phyloP scores from a whole-genome alignment of 2,113 vertebrate species.

The Globicephala melas region DNA sequence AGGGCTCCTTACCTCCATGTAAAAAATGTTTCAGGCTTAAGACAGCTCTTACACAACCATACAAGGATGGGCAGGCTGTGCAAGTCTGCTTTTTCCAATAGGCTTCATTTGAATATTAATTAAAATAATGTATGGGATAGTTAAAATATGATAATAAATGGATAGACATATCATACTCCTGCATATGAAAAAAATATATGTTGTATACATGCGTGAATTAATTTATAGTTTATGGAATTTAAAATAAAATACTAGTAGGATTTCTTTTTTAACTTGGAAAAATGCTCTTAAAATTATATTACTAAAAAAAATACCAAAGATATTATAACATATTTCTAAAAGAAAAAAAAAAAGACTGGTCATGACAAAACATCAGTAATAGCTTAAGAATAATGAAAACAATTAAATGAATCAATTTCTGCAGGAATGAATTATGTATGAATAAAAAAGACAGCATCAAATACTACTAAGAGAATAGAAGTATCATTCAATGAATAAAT shows the following conservation, averaged over 20 bases:
- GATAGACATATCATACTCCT: background rate
- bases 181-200: background rate
- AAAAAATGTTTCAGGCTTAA: background rate
- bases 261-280: background rate
- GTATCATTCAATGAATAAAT: background rate
- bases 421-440: background rate
- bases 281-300: background rate
- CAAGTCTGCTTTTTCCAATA: background rate
- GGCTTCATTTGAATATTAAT: background rate
- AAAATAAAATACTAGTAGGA: background rate
- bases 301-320: background rate
- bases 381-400: background rate
- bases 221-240: background rate
- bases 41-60: fast-evolving
- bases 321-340: background rate
- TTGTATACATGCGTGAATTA: background rate
- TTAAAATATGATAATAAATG: background rate
- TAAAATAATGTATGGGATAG: background rate
- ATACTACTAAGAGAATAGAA: background rate
- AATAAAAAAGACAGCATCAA: background rate
- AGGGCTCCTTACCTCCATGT: background rate
- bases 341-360: background rate
- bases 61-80: background rate
- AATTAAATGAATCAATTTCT: background rate
- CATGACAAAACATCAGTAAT: background rate